Evolutionary conservation across 2,888 invertebrate genomes (phyloP).

Genomic region (Anoncus sp.): DNA sequence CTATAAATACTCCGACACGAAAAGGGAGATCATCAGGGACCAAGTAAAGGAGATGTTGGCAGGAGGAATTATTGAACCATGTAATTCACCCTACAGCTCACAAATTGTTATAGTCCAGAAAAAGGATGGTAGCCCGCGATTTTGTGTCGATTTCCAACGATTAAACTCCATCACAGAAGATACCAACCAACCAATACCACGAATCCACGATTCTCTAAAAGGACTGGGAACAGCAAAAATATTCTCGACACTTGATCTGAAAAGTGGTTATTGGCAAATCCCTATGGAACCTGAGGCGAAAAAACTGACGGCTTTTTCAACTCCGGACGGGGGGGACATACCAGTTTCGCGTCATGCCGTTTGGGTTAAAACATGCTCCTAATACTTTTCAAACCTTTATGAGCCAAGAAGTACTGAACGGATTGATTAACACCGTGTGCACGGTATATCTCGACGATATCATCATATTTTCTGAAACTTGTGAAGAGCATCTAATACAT

Average conservation of each 20-base stretch:
- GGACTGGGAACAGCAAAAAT: too few species aligned
- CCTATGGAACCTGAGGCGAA: neutral
- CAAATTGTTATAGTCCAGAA: too few species aligned
- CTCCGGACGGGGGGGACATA: neutral
- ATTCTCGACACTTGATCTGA: too few species aligned
- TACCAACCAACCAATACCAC: too few species aligned
- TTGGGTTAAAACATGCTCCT: neutral
- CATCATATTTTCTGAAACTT: neutral
- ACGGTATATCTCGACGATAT: constrained; percentile 13
- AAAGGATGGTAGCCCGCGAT: too few species aligned
- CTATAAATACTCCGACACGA: too few species aligned
- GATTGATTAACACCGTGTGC: neutral
- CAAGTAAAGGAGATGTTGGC: too few species aligned
- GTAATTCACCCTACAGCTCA: too few species aligned
- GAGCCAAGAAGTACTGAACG: constrained; percentile 2
- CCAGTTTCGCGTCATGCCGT: constrained; percentile 14
- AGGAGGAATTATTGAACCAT: too few species aligned
- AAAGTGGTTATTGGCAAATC: constrained; percentile 56
- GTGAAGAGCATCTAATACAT: neutral
- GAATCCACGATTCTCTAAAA: neutral
- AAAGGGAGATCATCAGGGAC: too few species aligned
- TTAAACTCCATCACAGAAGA: too few species aligned
- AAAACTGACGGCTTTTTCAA: neutral
- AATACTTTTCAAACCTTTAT: constrained; percentile 9
- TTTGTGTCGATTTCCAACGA: too few species aligned